Percentiles rank a stretch among this genome's conserved stretches.
phyloP scores from a whole-genome alignment of 1,140 invertebrate genomes.

The Asobara japonica region DNA sequence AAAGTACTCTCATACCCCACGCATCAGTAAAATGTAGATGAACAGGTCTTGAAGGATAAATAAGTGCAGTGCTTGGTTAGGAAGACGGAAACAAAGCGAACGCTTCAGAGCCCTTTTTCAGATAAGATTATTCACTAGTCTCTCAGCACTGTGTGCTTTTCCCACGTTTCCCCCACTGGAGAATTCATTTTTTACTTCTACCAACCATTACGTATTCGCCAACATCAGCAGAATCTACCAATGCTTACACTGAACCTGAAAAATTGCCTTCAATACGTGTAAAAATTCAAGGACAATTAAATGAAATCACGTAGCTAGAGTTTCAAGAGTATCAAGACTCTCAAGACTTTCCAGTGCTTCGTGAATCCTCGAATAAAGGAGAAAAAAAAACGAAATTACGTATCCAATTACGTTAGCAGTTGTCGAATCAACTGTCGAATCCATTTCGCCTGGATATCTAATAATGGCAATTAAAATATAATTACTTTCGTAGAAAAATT shows the following conservation, averaged over 20 bases:
- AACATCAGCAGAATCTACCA: background rate
- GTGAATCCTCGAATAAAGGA: background rate
- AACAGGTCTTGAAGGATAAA: constrained; percentile 20
- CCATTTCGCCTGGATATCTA: background rate
- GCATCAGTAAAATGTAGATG: background rate
- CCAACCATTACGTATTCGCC: background rate
- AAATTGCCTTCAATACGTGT: background rate
- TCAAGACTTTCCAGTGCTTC: background rate
- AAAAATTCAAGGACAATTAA: background rate
- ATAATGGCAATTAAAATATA: constrained; percentile 30
- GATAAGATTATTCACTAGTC: constrained; percentile 45
- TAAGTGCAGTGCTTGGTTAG: constrained; percentile 2
- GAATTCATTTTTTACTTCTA: background rate
- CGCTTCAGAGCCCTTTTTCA: constrained; percentile 37
- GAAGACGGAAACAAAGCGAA: constrained; percentile 42
- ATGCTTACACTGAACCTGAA: background rate
- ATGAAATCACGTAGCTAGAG: constrained; percentile 1
- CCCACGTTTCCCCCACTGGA: background rate
- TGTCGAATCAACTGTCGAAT: background rate
- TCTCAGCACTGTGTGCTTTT: constrained; percentile 29
- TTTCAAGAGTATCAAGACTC: no score
- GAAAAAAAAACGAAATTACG: background rate
- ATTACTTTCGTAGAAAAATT: constrained; percentile 21
- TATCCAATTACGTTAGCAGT: background rate
- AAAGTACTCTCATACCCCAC: background rate